Evolutionary conservation across 2,888 invertebrate genomes (phyloP), one percentile per base, ranked within the genome.

Genomic region (Drosophila formosana): DNA sequence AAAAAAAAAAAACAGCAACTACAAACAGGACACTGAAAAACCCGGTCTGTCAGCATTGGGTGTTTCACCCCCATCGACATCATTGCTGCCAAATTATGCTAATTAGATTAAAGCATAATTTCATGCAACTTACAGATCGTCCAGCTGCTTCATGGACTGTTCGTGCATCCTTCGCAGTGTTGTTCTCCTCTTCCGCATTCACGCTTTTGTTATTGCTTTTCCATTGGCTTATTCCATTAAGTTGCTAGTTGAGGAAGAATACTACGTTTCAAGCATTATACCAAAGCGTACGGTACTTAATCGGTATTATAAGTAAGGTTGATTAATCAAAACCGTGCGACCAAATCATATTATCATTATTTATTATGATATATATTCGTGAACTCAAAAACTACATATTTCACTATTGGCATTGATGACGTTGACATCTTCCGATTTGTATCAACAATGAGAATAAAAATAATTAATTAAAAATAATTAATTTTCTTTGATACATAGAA

Each of bases 31-130:
- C 69, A 60, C 62, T 49, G 52, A 52, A 75, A 66, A 55, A 28
- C 51, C 43, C 52, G 45, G 58, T 37, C 30, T 28, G 50, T 41
- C 52, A 41, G 52, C 26, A 60, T n/a, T 26, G 28, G 32, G 47
- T 32, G 25, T 56, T 46, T 4, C 23, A 23, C 66, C 67, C 72
- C 57, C 75, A 72, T 75, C 66, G 64, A 61, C 72, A 71, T 73
- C 80, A 72, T 72, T 71, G 82, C 82, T 78, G 87, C 81, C 79
- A 83, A 89, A 86, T 88, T 88, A 88, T 89, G 89, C 88, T 88
- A 89, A 88, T 89, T 89, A 89, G 88, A 88, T 88, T 89, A 80
- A 82, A 89, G 86, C 78, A 89, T 89, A 88, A 88, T 88, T 89
- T 88, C 80, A 83, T 89, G 80, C 82, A 88, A 82, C 82, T 88